A percentile compares a stretch with the other conserved stretches of the same genome.
phyloP scores from a whole-genome alignment of 30 jellyfish, hydroid and myxozoan genomes.

The Aurelia sp. region DNA sequence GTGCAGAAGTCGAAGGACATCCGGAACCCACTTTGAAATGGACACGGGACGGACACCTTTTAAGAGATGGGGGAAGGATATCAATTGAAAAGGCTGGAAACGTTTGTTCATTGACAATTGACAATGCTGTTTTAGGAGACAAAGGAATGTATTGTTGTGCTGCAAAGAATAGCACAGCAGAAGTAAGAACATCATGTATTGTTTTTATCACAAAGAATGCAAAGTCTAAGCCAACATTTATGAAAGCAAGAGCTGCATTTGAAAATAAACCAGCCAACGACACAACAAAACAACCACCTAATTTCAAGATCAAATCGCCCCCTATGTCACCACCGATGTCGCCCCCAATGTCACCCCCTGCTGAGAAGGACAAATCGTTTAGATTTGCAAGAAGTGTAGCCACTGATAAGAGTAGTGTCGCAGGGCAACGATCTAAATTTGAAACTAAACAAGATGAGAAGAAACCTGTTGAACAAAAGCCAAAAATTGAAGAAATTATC shows the following conservation, averaged over 20 bases:
- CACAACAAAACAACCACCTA: neutral
- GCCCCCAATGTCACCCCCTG: conserved; percentile 34
- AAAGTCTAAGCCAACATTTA: conserved; percentile 45
- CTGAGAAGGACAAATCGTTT: neutral
- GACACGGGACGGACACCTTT: conserved; percentile 53
- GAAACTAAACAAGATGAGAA: conserved; percentile 1
- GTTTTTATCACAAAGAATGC: conserved; percentile 50
- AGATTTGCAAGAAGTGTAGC: neutral
- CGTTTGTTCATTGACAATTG: conserved; percentile 27
- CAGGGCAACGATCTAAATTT: conserved; percentile 13
- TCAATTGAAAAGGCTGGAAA: conserved; percentile 45
- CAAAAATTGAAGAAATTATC: neutral
- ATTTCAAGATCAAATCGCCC: neutral
- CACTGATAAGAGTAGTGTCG: neutral
- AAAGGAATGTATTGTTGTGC: conserved; percentile 79
- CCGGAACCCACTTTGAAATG: conserved; percentile 88
- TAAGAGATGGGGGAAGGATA: conserved; percentile 58
- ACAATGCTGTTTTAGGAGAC: conserved; percentile 51
- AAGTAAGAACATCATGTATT: conserved; percentile 55
- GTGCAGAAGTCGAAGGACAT: conserved; percentile 70
- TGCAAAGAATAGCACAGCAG: conserved; percentile 82
- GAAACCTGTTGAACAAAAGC: neutral
- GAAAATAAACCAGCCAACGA: conserved; percentile 30
- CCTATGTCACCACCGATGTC: conserved; percentile 28
- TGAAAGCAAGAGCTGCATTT: conserved; percentile 59